Evolutionary conservation across 92 coral and sea anemone species (phyloP).

Genomic region (Porites lobata): DNA sequence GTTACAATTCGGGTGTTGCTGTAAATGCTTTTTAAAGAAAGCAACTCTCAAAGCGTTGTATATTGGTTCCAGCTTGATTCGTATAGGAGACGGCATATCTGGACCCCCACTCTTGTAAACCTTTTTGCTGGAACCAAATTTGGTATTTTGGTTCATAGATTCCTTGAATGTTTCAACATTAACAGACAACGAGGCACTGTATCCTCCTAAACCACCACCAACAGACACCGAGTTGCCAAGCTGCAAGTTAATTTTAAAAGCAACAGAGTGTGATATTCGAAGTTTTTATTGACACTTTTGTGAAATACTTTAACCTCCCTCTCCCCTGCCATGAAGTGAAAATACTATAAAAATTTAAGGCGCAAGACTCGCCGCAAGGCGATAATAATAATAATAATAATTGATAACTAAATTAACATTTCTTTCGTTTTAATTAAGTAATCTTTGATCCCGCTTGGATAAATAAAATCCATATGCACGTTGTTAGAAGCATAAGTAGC

Average conservation of each 20-base stretch:
- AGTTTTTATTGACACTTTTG: no score
- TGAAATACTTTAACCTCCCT: no score
- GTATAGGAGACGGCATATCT: constrained; percentile 51
- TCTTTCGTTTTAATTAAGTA: no score
- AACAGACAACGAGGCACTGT: constrained; percentile 44
- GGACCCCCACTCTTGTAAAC: constrained; percentile 41
- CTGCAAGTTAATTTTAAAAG: constrained; percentile 10
- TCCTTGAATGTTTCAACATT: constrained; percentile 42
- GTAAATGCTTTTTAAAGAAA: neutral
- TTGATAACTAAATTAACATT: no score
- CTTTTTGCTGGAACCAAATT: constrained; percentile 47
- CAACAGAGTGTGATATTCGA: no score
- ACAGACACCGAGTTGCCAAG: constrained; percentile 34
- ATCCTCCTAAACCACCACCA: constrained; percentile 41
- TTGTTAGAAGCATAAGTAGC: no score
- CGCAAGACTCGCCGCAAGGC: no score
- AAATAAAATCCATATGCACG: no score
- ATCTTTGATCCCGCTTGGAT: no score
- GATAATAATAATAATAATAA: no score
- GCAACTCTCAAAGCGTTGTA: constrained; percentile 28
- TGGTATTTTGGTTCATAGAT: constrained; percentile 31
- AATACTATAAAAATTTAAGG: no score
- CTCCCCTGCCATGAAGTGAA: no score
- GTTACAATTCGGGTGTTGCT: neutral
- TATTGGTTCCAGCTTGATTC: constrained; percentile 45